Base-by-base conservation (phyloP, 2,797 vertebrate species). In the Australoheros facetus region DNA sequence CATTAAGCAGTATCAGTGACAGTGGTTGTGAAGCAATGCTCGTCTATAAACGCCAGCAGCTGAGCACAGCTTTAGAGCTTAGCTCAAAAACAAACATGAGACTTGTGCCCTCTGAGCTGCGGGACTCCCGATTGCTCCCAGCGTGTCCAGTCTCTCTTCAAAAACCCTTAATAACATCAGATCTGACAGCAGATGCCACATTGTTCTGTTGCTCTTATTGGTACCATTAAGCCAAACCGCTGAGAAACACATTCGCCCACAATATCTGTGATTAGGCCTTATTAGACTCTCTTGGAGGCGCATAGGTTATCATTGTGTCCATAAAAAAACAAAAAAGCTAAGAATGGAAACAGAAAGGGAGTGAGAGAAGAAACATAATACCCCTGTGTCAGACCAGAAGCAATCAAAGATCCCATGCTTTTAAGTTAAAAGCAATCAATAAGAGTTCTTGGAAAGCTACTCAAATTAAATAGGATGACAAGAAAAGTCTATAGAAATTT, bases 41-140 rank as follows among this genome's bases (percentile, higher is more conserved):
- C 21, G 77, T 60, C 82, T 81, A 88, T 71, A 78, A 86, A 89
- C 73, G 73, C 32, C 75, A 58, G 71, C 71, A 79, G 78, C 53
- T 14, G 10, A 72, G 73, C 54, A 4, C 77, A 80, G 91, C 84
- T 92, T 93, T 82, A 82, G 76, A 80, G 88, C 83, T 90, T 81
- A 87, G 87, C 45, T 57, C 72, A 84, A 88, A 37, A 89, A 87
- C 83, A 86, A 91, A 91, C 87, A 84, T 0, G 7, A 56, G 78
- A 80, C 82, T 75, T 80, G 83, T 78, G 72, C 73, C 57, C 60
- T 62, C 58, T 62, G 82, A 85, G 82, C 80, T 48, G 55, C 23
- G 30, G 2, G 73, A 81, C 74, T 60, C 66, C 79, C 55, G 78
- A 79, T 58, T 70, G 66, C 42, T 78, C 64, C 11, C 51, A 48